A percentile compares a stretch with the other conserved stretches of the same genome.
Conservation (phyloP, 2,797 vertebrate species). For the Ceryle rudis region DNA sequence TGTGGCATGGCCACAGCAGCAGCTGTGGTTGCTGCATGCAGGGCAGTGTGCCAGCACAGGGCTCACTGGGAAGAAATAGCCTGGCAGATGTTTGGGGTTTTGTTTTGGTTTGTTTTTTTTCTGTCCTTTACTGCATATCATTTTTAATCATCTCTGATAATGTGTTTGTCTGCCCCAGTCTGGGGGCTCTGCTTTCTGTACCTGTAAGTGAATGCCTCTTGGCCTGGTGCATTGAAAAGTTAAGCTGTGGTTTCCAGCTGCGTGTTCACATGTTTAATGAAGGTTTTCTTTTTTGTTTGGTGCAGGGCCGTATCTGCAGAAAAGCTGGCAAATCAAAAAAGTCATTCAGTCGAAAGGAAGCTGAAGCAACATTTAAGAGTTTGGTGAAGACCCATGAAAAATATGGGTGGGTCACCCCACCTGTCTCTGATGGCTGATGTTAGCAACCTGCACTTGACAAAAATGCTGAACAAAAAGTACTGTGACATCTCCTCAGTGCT, state of each 20-base stretch:
- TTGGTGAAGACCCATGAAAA: constrained; percentile 99
- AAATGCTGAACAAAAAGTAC: constrained; percentile 77
- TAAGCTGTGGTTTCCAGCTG: neutral
- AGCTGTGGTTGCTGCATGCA: neutral
- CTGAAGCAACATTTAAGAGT: constrained; percentile 99
- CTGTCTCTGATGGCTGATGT: constrained; percentile 96
- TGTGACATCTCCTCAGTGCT: constrained; percentile 82
- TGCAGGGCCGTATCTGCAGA: constrained; percentile 96
- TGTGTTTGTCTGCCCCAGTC: neutral
- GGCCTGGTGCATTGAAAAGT: neutral
- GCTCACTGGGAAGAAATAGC: neutral
- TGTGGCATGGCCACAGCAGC: neutral
- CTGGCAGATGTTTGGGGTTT: neutral
- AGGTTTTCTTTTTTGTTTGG: constrained; percentile 52
- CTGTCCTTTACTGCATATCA: fast-evolving
- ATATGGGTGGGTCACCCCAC: constrained; percentile 98
- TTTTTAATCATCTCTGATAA: neutral
- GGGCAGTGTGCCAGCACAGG: neutral
- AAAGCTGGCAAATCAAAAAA: constrained; percentile 99
- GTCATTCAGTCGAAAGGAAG: constrained; percentile 98
- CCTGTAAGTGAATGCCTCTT: neutral
- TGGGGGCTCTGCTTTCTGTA: neutral
- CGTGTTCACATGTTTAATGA: neutral
- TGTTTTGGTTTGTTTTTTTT: fast-evolving
- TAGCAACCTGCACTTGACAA: constrained; percentile 29